Base-by-base conservation (phyloP, 2,797 vertebrate genomes). In the Karalla daura region DNA sequence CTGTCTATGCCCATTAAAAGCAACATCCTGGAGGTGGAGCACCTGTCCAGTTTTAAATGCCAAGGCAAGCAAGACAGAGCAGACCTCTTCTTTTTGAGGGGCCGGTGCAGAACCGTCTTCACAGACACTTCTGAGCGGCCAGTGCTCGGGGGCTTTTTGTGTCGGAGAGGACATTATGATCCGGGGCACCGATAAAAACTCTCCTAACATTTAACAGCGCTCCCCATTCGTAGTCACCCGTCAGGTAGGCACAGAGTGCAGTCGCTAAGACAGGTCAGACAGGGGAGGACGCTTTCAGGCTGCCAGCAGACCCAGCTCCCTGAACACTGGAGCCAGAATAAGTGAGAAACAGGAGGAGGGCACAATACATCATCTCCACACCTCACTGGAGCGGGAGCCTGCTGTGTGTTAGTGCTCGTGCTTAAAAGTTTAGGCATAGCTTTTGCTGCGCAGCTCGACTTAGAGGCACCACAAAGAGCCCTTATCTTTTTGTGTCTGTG, bases 21-120 rank as follows among this genome's bases (percentile, higher is more conserved):
- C 70, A 84, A 74, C 77, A 67, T 51, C 36, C 47, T 71, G 51
- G 58, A 84, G 77, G 79, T 83, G 64, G 67, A 65, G 71, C 76
- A 72, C 63, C 80, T 82, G 79, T 87, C 81, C 65, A 17, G 55
- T 70, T 85, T 65, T 63, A 84, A 89, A 84, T 76, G 79, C 72
- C 86, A 78, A 60, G 49, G 53, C 46, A 21, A n/a, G 52, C 1
- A 28, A 78, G 36, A 39, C 65, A 5, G 25, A 65, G 47, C 69
- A 20, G 45, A 72, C 41, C 60, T 74, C 55, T 79, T 36, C 23
- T 62, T 79, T 36, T 36, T 56, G 28, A 63, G 54, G 55, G 33
- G n/a, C 11, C 33, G 30, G 5, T 45, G 40, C 54, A 71, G 50
- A 70, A 46, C 11, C 5, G 8, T 76, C 50, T 17, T 63, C 43